Evolutionary conservation across 23 tunicate genomes (phyloP), one percentile per base, ranked within the genome.

Genomic region (Phallusia fumigata): DNA sequence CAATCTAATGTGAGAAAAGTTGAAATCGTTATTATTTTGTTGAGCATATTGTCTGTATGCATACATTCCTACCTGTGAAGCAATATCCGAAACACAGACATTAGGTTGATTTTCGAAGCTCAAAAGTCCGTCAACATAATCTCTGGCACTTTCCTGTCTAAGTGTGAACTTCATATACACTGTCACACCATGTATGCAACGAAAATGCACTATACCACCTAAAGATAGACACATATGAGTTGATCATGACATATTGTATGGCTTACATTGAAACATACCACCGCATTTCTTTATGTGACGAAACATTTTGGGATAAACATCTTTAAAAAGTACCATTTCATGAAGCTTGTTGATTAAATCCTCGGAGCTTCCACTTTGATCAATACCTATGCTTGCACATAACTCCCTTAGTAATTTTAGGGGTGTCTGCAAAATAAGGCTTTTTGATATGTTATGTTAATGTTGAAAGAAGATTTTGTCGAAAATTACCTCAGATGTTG

Each of bases 131-230:
- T 81, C 84, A 31, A 81, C 84, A 65, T 81, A 32, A 65, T 81
- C 84, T 53, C 84, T 53, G 18, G 84, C 84, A 65, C 84, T 81
- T 32, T 81, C 84, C 35, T 81, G 84, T 64, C 84, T 34, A 30
- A 81, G 26, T 19, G 52, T 21, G 52, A 24, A 81, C 36, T 81
- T 81, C 30, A 53, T 30, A 32, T 81, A 81, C 76, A 81, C 76
- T 30, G 45, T 22, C 10, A 81, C 80, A 11, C 84, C 84, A 58
- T 31, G 76, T 10, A 75, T 76, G 36, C 84, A 81, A 22, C 22
- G 31, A 53, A 79, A 32, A 79, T 79, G 83, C 33, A 79, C 75
- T 73, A 73, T n/a, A n/a, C n/a, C n/a, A n/a, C n/a, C n/a, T n/a
- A 19, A 53, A 19, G 19, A 19, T 19, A 19, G 19, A 19, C 22